Evolutionary conservation across 1,140 invertebrate genomes (phyloP), one percentile per base, ranked within the genome.

Genomic region (Papilio polyxenes): DNA sequence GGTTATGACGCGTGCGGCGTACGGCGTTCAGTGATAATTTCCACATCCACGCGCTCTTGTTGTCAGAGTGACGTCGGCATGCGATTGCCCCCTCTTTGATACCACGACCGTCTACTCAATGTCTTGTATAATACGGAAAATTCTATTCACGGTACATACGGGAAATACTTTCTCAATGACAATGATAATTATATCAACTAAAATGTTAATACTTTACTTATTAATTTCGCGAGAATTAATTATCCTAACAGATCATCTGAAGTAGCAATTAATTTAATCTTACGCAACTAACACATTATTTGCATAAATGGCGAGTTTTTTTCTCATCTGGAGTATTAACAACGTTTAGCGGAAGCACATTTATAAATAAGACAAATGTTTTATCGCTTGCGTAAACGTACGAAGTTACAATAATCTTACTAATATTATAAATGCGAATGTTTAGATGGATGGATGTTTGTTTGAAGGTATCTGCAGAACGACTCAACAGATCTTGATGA

Each of bases 11-110:
- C 37, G 37, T 44, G 72, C 53, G 10, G 31, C 23, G 72, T 75
- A 31, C 23, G 23, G 75, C 48, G 75, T 17, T n/a, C 40, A 20
- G 44, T 48, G 44, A 49, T 76, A 51, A 76, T 76, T 76, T 76
- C 40, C 44, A 76, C 40, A 48, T 23, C 10, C 75, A 76, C 75
- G 75, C 65, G 31, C 65, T 49, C 74, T 37, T 75, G 74, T 75
- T 75, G 75, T 51, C 44, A 20, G 75, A 48, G 49, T 77, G 75
- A 77, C 75, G 75, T 77, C 44, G 20, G 44, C 48, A 37, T 77
- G n/a, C 23, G 75, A 53, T n/a, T 59, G 49, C 49, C 4, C 37
- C 48, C 75, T 49, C 49, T 77, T 77, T 77, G 20, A 77, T 77
- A n/a, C 2, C 7, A 49, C 74, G n/a, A n/a, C n/a, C 75, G 48